Percentiles rank a stretch among this genome's conserved stretches.
phyloP scores from a whole-genome alignment of 2,113 vertebrate species.

The Otis tarda region DNA sequence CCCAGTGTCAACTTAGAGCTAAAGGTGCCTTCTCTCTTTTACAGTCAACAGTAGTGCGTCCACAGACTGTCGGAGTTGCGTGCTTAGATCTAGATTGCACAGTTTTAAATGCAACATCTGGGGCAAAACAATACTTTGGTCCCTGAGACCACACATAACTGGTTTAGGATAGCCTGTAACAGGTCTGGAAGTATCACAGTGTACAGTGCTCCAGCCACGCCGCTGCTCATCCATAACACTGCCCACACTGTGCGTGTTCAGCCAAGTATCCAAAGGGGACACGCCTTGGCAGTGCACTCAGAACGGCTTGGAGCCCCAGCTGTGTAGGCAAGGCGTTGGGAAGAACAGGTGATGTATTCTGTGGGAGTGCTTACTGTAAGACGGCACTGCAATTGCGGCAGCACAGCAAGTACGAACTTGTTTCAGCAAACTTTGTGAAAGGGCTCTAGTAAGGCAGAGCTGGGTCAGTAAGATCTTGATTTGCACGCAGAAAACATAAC shows the following conservation, averaged over 20 bases:
- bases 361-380: not conserved
- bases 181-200: not conserved
- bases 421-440: not conserved
- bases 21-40: not conserved
- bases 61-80: not conserved
- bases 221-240: not conserved
- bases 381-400: not conserved
- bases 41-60: not conserved
- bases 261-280: not conserved
- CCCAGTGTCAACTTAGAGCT: not conserved
- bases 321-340: not conserved
- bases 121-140: not conserved
- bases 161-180: not conserved
- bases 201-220: not conserved
- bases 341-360: not conserved
- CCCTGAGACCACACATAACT: accelerated
- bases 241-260: not conserved
- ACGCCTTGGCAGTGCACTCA: not conserved
- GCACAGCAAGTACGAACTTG: not conserved
- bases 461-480: not conserved
- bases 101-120: not conserved
- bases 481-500: not conserved
- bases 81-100: not conserved
- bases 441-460: not conserved
- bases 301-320: not conserved